Evolutionary conservation across 2,797 vertebrate genomes (phyloP).

Genomic region (Okamejei kenojei): DNA sequence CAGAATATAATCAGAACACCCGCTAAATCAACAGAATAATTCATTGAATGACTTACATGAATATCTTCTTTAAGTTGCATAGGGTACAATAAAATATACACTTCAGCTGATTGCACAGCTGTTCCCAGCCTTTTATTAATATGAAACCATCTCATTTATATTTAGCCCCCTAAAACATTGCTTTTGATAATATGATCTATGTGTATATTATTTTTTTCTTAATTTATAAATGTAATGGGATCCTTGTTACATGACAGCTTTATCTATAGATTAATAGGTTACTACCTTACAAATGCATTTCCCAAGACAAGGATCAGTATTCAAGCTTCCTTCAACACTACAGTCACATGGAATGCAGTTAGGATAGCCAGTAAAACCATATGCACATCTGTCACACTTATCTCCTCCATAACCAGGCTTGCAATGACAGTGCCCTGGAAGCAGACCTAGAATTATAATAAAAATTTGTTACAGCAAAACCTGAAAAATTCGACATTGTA

Average conservation of each 20-base stretch:
- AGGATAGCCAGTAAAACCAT: constrained; percentile 79
- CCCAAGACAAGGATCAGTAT: constrained; percentile 76
- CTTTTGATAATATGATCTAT: neutral
- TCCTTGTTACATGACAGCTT: neutral
- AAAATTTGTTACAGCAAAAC: neutral
- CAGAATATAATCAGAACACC: neutral
- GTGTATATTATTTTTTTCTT: neutral
- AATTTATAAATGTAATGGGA: neutral
- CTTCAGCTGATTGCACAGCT: neutral
- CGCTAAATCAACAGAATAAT: neutral
- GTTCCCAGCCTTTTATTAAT: neutral
- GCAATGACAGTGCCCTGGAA: constrained; percentile 82
- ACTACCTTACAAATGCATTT: constrained; percentile 86
- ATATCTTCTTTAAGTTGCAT: neutral
- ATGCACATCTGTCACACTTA: constrained; percentile 73
- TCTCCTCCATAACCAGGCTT: constrained; percentile 78
- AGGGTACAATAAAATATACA: neutral
- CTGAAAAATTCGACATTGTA: constrained; percentile 21
- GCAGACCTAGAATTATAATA: constrained; percentile 57
- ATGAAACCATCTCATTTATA: neutral
- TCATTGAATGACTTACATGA: too few species aligned
- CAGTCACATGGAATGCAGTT: constrained; percentile 78
- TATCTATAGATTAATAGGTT: neutral
- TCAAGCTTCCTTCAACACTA: constrained; percentile 73
- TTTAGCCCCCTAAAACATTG: neutral